Evolutionary conservation across 2,797 vertebrate species (phyloP), one percentile per base, ranked within the genome.

Genomic region (Pogonophryne albipinna): DNA sequence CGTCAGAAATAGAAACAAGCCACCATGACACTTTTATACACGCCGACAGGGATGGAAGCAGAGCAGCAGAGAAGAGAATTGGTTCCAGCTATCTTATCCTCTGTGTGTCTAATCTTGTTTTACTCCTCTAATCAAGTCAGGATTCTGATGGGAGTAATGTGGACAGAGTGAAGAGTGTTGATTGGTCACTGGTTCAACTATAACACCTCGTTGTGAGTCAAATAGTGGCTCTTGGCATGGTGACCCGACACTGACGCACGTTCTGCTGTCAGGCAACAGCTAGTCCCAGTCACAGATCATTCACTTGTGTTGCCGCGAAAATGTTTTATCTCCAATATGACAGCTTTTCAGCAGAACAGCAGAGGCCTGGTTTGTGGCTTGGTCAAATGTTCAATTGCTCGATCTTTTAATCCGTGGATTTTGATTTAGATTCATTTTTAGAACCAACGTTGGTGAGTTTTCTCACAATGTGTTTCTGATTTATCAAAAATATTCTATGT

Each of bases 1-100:
- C 19, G 41, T 86, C 67, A 80, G 75, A 88, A 90, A 91, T 85
- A 85, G 85, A 87, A 89, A 63, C 71, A 27, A 71, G 66, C 65
- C 75, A 62, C 66, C 34, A 60, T 53, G 77, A 85, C 55, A 20
- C 51, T 51, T 75, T 67, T 53, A 19, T 71, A 31, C 38, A 74
- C 31, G 23, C 65, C 38, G 49, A 78, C 61, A 82, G 63, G 10
- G 10, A 38, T 47, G 72, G 66, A 76, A 72, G 77, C 44, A 31
- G 9, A 66, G 59, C 62, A 66, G 66, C 15, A 16, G 16, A 38
- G 41, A 51, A 68, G 71, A 47, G 77, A 84, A 87, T 85, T 79
- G 62, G 42, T 68, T 80, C 53, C 63, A 76, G 88, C 68, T 42
- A 52, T 84, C 71, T 52, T 68, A 9, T 60, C 66, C 51, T 61